Conservation (phyloP, 2,888 invertebrate species). For the Drosophila lacicola region DNA sequence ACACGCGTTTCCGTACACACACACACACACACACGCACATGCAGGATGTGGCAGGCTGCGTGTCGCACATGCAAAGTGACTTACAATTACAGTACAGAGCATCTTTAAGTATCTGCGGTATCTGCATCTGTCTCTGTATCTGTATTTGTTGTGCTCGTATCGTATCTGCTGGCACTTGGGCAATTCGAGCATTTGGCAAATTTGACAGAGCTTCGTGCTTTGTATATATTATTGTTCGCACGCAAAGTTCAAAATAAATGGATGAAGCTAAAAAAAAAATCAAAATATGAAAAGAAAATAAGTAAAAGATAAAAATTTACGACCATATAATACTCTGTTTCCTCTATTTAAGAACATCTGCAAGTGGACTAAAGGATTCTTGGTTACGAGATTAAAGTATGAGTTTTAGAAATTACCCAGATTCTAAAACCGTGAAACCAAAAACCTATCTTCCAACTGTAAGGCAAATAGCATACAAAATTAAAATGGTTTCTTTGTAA, state of each 20-base stretch:
- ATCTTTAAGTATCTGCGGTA: conserved; percentile 29
- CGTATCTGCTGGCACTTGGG: conserved; percentile 33
- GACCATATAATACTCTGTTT: conserved; percentile 1
- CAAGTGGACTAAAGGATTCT: neutral
- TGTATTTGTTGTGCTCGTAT: conserved; percentile 24
- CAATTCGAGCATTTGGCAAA: conserved; percentile 50
- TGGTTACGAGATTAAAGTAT: too few relatives aligned
- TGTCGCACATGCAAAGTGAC: conserved; percentile 57
- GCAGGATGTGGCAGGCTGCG: conserved; percentile 37
- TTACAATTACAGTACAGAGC: conserved; percentile 45
- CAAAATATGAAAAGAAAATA: neutral
- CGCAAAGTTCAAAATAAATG: conserved; percentile 56
- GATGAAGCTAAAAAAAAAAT: conserved; percentile 18
- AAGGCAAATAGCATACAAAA: too few relatives aligned
- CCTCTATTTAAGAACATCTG: too few relatives aligned
- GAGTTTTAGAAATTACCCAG: too few relatives aligned
- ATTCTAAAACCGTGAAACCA: too few relatives aligned
- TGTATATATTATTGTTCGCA: conserved; percentile 61
- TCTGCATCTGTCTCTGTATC: conserved; percentile 25
- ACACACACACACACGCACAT: conserved; percentile 2
- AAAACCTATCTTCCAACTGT: too few relatives aligned
- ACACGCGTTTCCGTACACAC: conserved; percentile 48
- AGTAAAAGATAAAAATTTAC: neutral
- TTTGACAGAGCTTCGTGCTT: conserved; percentile 38
- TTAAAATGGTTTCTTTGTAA: too few relatives aligned